Conservation (phyloP, 2,797 vertebrate genomes). For the Labroides dimidiatus region DNA sequence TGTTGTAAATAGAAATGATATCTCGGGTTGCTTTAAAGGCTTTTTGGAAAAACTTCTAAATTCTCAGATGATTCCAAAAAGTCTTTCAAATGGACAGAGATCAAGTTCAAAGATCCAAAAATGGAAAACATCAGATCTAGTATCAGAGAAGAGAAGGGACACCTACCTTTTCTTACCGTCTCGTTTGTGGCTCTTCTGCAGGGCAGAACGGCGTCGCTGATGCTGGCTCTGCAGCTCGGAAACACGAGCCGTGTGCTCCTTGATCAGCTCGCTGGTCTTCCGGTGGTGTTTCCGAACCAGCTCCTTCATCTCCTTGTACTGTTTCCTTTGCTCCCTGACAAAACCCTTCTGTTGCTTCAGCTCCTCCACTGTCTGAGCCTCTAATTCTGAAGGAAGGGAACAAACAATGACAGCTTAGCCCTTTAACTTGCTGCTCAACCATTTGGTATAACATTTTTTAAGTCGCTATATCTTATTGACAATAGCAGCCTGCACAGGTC, state of each 20-base stretch:
- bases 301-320: conserved; percentile 99
- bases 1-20: neutral
- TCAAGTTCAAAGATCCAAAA: neutral
- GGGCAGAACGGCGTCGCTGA: conserved; percentile 84
- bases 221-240: conserved; percentile 93
- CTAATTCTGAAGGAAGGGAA: conserved; percentile 84
- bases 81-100: neutral
- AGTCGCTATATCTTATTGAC: too few relatives aligned
- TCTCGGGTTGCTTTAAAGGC: too few relatives aligned
- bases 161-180: conserved; percentile 97
- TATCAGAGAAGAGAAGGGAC: conserved; percentile 32
- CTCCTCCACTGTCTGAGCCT: conserved; percentile 94
- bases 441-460: too few relatives aligned
- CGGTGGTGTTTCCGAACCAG: conserved; percentile 95
- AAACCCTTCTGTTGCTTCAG: conserved; percentile 96
- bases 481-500: too few relatives aligned
- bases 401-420: too few relatives aligned
- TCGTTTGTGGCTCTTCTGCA: conserved; percentile 92
- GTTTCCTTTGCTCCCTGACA: conserved; percentile 94
- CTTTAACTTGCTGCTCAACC: too few relatives aligned
- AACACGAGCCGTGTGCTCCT: conserved; percentile 92
- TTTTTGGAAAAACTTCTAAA: neutral
- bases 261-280: conserved; percentile 95
- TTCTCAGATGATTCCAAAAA: neutral
- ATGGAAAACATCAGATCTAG: neutral